Evolutionary conservation across 2,113 vertebrate species (phyloP), one percentile per base, ranked within the genome.

Genomic region (Psittacula cyanocephala): DNA sequence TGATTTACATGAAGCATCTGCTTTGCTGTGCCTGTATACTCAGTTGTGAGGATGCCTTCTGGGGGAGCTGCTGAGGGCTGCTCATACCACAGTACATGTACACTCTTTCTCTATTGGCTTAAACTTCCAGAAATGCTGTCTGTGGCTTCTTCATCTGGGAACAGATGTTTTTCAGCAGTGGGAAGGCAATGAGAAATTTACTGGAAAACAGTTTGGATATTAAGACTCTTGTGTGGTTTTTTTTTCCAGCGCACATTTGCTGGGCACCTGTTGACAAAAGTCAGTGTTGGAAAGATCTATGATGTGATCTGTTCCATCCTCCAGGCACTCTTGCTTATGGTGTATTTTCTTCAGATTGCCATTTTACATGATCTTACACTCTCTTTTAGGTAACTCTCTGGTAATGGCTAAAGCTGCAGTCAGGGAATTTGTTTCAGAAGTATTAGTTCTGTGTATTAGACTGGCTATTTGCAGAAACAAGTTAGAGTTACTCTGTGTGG

Each of bases 191-290:
- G 57, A 88, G 81, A 91, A 80, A 77, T 82, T 69, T 49, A 72
- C 93, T 89, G 91, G 87, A 77, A 96, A 95, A 88, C 6, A 2
- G 85, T 80, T 77, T 70, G 39, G 62, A 44, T 94, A 89, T 95
- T 89, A 91, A 82, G 75, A 13, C 71, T 75, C 16, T 50, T 79
- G 17, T 24, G 33, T 59, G 31, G 17, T 47, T 16, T 80, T 79
- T 79, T 64, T 29, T 24, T 25, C 35, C 62, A 35, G 6, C 37
- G 28, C 3, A 2, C 57, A 53, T 91, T 97, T 91, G 52, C 78
- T 94, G 49, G 74, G 78, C 94, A 95, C 91, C 91, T 96, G 94
- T 89, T 96, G 75, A 63, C 70, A 79, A 43, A 92, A 95, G 62
- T 70, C 74, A 72, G 29, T n/a, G 47, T 63, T 87, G 69, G 88